Conservation (phyloP, 2,113 vertebrate species). For the Apistogramma diplotaenia region DNA sequence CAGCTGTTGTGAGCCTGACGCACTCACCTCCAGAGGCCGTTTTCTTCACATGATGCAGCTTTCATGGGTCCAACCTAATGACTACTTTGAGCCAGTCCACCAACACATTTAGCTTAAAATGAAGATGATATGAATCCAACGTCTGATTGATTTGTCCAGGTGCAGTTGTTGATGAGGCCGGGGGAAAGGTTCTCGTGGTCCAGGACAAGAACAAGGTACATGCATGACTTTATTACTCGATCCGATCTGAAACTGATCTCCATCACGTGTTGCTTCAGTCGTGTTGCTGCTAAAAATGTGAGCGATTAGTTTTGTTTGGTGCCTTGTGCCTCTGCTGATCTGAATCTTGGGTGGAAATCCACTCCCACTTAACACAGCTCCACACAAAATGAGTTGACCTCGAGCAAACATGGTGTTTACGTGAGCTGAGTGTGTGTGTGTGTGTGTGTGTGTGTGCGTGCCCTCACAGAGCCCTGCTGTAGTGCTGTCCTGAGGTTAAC, state of each 20-base stretch:
- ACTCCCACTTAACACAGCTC: conserved; percentile 15
- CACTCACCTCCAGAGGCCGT: too few relatives aligned
- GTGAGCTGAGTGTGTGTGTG: neutral
- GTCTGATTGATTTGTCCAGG: conserved; percentile 68
- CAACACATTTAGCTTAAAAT: neutral
- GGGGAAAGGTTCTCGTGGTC: conserved; percentile 88
- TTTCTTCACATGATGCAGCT: neutral
- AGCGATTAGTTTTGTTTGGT: conserved; percentile 31
- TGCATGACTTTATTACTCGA: neutral
- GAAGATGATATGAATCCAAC: neutral
- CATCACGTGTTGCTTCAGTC: neutral
- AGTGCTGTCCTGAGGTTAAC: neutral
- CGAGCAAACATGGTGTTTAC: conserved; percentile 44
- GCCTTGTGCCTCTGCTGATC: conserved; percentile 5
- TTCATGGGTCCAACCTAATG: neutral
- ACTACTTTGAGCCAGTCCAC: neutral
- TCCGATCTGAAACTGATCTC: neutral
- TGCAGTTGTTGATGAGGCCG: conserved; percentile 88
- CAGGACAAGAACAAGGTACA: conserved; percentile 91
- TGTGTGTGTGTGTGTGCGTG: too few relatives aligned
- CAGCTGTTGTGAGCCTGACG: neutral
- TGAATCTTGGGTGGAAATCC: conserved; percentile 9
- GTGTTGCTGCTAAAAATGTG: conserved; percentile 1
- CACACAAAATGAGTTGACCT: conserved; percentile 7
- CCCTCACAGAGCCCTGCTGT: conserved; percentile 40